Evolutionary conservation across 2,797 vertebrate species (phyloP), one percentile per base, ranked within the genome.

Genomic region (Microcaecilia unicolor): DNA sequence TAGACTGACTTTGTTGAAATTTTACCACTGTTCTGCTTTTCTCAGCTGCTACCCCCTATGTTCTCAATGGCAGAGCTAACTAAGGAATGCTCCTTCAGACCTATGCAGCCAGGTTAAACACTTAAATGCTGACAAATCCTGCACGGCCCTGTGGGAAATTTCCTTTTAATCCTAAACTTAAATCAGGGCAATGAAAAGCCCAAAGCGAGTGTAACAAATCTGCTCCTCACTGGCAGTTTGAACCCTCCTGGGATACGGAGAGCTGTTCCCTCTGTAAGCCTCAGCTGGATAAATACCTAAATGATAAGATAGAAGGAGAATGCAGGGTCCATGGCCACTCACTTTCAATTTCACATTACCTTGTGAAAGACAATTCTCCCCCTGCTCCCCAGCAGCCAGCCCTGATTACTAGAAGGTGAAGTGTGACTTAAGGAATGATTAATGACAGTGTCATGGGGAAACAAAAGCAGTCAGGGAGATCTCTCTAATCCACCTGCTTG

Each of bases 91-190:
- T 81, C 81, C 84, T 85, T 87, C 84, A 84, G 79, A n/a, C n/a
- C n/a, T n/a, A 85, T 87, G 88, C 86, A 93, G 85, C 87, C 90
- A 95, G 93, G 92, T 98, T 97, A 97, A 97, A 96, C 92, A 93
- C 92, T 91, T 98, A 97, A 98, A 97, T 83, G 86, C 83, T 89
- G 86, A 88, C 88, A 97, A 97, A 98, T 96, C 95, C 93, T 86
- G 82, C 87, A 86, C 86, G 90, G 90, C 93, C 95, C 95, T 93
- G 91, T 97, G 95, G 93, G 95, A 98, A 98, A 98, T 98, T 95
- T 95, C 89, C 88, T 88, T 96, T 91, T 98, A 98, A 98, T 98
- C 95, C 95, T 49, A 74, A 96, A 97, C 86, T 97, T 97, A 96
- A 94, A 94, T 90, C 87, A 89, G 86, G 87, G 91, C 91, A 96